phyloP scores from a whole-genome alignment of 1,140 invertebrate genomes.

The Metaphire vulgaris region DNA sequence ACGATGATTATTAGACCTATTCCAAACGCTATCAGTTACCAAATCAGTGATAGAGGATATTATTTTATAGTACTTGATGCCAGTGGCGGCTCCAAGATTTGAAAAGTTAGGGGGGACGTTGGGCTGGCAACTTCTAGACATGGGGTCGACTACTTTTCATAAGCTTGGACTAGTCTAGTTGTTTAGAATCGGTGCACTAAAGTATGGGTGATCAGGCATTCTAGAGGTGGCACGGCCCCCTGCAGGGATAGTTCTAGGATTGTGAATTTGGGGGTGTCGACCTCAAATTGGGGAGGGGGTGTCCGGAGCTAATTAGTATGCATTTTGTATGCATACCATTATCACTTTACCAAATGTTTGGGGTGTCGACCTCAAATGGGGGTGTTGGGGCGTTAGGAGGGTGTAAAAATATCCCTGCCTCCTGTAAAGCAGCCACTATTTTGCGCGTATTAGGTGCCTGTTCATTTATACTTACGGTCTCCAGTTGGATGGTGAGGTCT shows the following conservation, averaged over 20 bases:
- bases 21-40: background rate
- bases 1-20: background rate
- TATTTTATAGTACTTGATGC: background rate
- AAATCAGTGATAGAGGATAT: background rate
- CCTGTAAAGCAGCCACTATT: too few relatives aligned
- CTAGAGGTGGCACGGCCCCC: too few relatives aligned
- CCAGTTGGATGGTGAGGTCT: conserved; percentile 50
- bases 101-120: background rate
- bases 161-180: too few relatives aligned
- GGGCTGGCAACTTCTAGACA: too few relatives aligned
- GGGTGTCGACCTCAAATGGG: too few relatives aligned
- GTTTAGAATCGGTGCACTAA: too few relatives aligned
- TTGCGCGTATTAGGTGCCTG: background rate
- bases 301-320: background rate
- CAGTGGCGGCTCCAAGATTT: background rate
- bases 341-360: background rate
- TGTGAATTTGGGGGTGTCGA: too few relatives aligned
- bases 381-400: background rate
- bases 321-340: background rate
- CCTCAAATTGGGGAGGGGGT: too few relatives aligned
- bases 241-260: too few relatives aligned
- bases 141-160: too few relatives aligned
- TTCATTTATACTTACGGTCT: conserved; percentile 37
- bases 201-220: too few relatives aligned
- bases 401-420: too few relatives aligned